Conservation (phyloP, 2,888 invertebrate genomes). For the Parnassius smintheus region DNA sequence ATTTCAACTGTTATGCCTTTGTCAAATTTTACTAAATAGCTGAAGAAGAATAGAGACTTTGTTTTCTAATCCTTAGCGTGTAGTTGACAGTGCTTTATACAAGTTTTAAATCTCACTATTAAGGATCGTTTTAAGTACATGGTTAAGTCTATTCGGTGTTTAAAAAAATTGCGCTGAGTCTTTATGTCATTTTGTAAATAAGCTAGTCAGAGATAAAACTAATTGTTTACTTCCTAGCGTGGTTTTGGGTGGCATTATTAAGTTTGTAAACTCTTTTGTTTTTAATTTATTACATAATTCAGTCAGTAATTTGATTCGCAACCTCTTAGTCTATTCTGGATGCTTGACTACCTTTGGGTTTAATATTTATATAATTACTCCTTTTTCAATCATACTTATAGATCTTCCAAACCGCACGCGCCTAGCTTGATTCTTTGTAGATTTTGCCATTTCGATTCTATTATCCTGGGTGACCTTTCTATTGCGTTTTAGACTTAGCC, state of each 20-base stretch:
- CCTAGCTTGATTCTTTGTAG: too few species aligned
- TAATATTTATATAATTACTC: too few species aligned
- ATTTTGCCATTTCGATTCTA: too few species aligned
- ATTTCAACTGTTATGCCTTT: slow-evolving; percentile 45
- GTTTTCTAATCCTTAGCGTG: slow-evolving; percentile 38
- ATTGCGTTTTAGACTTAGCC: too few species aligned
- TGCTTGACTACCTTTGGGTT: too few species aligned
- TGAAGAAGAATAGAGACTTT: slow-evolving; percentile 35
- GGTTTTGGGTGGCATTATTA: slow-evolving; percentile 27
- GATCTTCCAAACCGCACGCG: too few species aligned
- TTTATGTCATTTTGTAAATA: slow-evolving; percentile 20
- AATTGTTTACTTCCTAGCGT: slow-evolving; percentile 11
- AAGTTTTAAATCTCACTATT: slow-evolving; percentile 23
- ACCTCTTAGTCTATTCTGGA: too few species aligned
- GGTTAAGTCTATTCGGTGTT: slow-evolving; percentile 23
- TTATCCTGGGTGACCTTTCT: too few species aligned
- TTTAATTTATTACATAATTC: too few species aligned
- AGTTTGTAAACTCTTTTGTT: not conserved
- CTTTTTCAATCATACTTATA: too few species aligned
- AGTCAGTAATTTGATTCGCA: too few species aligned
- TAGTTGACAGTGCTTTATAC: slow-evolving; percentile 25
- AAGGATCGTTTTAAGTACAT: slow-evolving; percentile 19
- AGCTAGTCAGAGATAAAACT: slow-evolving; percentile 10
- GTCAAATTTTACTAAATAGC: slow-evolving; percentile 39
- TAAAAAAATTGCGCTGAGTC: slow-evolving; percentile 21